Conservation (phyloP, 2,113 vertebrate species). For the Hystrix cristata region DNA sequence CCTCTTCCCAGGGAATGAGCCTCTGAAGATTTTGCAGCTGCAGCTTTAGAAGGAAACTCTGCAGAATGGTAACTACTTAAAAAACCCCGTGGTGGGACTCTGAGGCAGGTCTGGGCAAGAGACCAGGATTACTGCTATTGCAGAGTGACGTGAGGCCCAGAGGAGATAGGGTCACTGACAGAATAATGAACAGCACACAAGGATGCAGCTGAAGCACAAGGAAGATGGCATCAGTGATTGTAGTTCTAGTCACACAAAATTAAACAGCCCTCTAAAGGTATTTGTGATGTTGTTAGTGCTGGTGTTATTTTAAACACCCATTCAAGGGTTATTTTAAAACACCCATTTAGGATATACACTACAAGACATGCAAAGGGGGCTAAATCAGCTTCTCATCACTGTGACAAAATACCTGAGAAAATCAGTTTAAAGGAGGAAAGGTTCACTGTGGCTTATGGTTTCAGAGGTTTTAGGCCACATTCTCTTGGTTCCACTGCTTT, state of each 20-base stretch:
- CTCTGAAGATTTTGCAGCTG: not conserved
- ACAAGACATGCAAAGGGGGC: not conserved
- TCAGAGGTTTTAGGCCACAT: not conserved
- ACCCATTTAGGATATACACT: not conserved
- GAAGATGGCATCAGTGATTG: not conserved
- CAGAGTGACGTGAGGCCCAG: not conserved
- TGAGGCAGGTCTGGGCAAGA: not conserved
- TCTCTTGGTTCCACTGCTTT: not conserved
- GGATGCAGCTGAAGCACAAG: not conserved
- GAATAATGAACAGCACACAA: not conserved
- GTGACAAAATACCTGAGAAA: not conserved
- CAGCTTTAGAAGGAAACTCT: constrained; percentile 28
- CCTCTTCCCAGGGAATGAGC: not conserved
- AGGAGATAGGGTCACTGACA: not conserved
- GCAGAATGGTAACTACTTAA: not conserved
- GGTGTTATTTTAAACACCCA: too few relatives aligned
- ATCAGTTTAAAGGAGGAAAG: not conserved
- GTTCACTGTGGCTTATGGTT: not conserved
- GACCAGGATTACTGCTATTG: not conserved
- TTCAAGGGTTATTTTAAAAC: not conserved
- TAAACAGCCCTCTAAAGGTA: not conserved
- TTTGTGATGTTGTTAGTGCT: not conserved
- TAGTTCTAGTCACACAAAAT: not conserved
- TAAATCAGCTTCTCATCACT: not conserved
- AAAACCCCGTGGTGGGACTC: not conserved